phyloP scores from a whole-genome alignment of 2,797 vertebrate genomes.

The Stomatorhinus walkeri region DNA sequence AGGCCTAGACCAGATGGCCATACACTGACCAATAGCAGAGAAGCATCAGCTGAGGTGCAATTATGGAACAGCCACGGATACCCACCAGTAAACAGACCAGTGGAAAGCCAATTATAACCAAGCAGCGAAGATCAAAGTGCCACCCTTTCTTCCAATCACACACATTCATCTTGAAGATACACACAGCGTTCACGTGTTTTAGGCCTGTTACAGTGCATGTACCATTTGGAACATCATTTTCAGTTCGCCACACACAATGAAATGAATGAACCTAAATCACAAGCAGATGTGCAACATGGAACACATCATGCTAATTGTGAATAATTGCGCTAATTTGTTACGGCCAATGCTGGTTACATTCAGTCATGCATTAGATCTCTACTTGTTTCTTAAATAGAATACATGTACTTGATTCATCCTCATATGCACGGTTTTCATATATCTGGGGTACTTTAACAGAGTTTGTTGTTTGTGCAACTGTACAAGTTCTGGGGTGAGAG shows the following conservation, averaged over 20 bases:
- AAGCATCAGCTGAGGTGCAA: background rate
- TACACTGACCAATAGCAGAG: background rate
- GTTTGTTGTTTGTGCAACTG: background rate
- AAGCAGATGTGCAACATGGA: background rate
- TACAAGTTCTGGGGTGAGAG: background rate
- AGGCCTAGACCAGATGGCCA: conserved; percentile 30
- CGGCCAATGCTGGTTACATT: background rate
- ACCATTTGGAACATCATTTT: background rate
- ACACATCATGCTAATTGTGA: background rate
- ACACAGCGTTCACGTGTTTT: background rate
- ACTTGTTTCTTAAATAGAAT: background rate
- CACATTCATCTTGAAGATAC: background rate
- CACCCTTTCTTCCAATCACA: background rate
- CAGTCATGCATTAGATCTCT: background rate
- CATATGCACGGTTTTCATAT: background rate
- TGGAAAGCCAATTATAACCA: background rate
- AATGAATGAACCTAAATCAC: background rate
- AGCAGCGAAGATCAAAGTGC: background rate
- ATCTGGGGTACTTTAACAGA: background rate
- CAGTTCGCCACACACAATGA: background rate
- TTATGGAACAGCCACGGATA: background rate
- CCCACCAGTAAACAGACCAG: background rate
- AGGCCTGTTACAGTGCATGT: background rate
- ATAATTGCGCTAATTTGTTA: background rate
- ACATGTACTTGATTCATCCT: background rate